Evolutionary conservation across 1,140 invertebrate species (phyloP).

Genomic region (Solenopsis fugax): DNA sequence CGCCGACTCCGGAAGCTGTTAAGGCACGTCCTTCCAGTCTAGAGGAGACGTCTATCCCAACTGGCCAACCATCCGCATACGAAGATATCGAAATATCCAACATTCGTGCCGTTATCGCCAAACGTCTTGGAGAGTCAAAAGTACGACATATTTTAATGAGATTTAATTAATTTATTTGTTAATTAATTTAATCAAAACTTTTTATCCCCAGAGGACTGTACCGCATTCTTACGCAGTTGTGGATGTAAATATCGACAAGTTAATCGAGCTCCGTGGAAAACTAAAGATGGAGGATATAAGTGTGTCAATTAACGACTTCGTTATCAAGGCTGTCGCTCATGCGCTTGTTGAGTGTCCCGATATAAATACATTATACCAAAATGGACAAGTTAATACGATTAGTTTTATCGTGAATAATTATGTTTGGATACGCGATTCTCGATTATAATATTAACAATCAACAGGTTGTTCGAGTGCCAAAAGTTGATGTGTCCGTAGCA

Average conservation of each 20-base stretch:
- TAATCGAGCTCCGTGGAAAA: constrained; percentile 86
- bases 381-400: constrained; percentile 70
- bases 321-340: constrained; percentile 97
- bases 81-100: constrained; percentile 94
- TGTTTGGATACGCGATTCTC: neutral
- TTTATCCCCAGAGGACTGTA: constrained; percentile 88
- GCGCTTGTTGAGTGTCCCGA: constrained; percentile 97
- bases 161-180: constrained; percentile 35
- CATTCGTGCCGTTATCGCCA: constrained; percentile 96
- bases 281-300: constrained; percentile 93
- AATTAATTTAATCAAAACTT: constrained; percentile 44
- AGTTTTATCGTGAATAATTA: constrained; percentile 5
- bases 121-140: constrained; percentile 96
- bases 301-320: constrained; percentile 98
- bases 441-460: constrained; percentile 35
- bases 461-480: constrained; percentile 88
- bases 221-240: constrained; percentile 98
- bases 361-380: constrained; percentile 90
- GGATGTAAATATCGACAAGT: constrained; percentile 93
- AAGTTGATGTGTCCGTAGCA: constrained; percentile 98
- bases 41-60: neutral
- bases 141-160: constrained; percentile 82
- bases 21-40: neutral
- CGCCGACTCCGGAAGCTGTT: constrained; percentile 34
- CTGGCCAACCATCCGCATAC: constrained; percentile 85